Base-by-base conservation (phyloP, 37 sponge, comb jelly and placozoan species). In the Agelas oroides region DNA sequence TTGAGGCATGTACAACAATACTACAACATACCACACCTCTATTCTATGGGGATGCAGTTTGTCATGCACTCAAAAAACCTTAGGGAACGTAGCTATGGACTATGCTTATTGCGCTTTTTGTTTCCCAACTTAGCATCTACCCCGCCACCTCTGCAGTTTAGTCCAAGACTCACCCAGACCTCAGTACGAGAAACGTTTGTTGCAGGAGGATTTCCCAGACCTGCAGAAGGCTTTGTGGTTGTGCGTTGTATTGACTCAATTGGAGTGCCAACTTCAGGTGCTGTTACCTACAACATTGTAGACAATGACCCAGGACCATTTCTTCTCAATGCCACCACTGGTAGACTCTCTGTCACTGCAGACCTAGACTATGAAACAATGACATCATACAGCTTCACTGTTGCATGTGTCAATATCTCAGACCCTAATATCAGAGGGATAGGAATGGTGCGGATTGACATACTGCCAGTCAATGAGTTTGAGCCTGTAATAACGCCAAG, bases 341-440 rank as follows among this genome's bases (percentile, higher is more conserved):
- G 93, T 64, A n/a, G 32, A 25, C 54, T 93, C 0, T 36, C 54
- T 84, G 73, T 84, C 17, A 53, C 41, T 25, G 71, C 69, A 13
- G 39, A 40, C 20, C 30, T 93, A 31, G 89, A 93, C 74, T 84
- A 78, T 62, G 93, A 93, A 23, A 18, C 36, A 24, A 73, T n/a
- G 1, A 20, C 67, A 33, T 25, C 32, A n/a, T 85, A 77, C 25
- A 24, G 33, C 31, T 84, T 93, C 32, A 34, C 17, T 34, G 78
- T 88, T 13, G 23, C 18, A 0, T 83, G 83, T 62, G 41, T 3
- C 32, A 6, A 70, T 36, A 30, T 1, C 15, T 38, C 53, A 15
- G 23, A 73, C 27, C 32, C 53, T n/a, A 41, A 6, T 52, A 16
- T 38, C 40, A 63, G 23, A 18, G 68, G 18, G 12, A 68, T 27